A percentile compares a stretch with the other conserved stretches of the same genome.
These are phyloP conservation scores for Xiphophorus maculatus DNA, from an alignment of 2,113 vertebrate genomes.

Conservation along the genomic window DNA sequence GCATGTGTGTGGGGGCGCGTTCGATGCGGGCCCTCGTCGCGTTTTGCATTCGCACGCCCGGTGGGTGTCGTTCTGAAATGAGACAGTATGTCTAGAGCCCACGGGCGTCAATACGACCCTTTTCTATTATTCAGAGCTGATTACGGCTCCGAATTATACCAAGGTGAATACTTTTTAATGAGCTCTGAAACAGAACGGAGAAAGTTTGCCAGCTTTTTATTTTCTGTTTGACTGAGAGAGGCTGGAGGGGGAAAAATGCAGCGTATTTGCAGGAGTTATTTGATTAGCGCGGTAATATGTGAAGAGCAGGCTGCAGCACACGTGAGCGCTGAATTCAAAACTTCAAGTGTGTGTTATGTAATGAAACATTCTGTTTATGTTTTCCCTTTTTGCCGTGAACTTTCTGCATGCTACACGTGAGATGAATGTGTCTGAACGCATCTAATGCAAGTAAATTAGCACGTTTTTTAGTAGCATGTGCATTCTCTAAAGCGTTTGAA, in stretches of 20 bases:
- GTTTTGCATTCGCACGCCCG: constrained; percentile 56
- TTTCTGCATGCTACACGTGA: background rate
- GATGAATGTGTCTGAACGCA: background rate
- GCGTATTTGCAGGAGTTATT: constrained; percentile 44
- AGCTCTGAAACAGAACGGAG: constrained; percentile 57
- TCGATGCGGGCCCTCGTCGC: constrained; percentile 8
- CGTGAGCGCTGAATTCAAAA: constrained; percentile 6
- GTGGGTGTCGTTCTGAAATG: constrained; percentile 62
- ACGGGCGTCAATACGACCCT: constrained; percentile 53
- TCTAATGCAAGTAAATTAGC: background rate
- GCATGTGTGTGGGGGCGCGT: constrained; percentile 17
- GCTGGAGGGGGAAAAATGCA: constrained; percentile 24
- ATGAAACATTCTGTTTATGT: background rate
- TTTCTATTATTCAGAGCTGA: constrained; percentile 69
- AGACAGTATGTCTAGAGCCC: constrained; percentile 45
- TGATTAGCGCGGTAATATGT: constrained; percentile 51
- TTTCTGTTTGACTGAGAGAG: constrained; percentile 37
- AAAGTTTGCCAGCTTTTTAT: constrained; percentile 51
- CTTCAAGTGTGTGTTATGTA: constrained; percentile 4
- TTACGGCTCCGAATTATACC: constrained; percentile 42
- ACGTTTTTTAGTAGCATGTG: too few relatives aligned
- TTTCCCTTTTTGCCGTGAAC: background rate
- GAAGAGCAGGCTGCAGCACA: constrained; percentile 41
- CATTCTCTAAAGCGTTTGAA: background rate
- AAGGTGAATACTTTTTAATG: constrained; percentile 65